These are phyloP conservation scores for Catharus bicknelli DNA, from an alignment of 2,113 vertebrate species.

Conservation along the genomic window DNA sequence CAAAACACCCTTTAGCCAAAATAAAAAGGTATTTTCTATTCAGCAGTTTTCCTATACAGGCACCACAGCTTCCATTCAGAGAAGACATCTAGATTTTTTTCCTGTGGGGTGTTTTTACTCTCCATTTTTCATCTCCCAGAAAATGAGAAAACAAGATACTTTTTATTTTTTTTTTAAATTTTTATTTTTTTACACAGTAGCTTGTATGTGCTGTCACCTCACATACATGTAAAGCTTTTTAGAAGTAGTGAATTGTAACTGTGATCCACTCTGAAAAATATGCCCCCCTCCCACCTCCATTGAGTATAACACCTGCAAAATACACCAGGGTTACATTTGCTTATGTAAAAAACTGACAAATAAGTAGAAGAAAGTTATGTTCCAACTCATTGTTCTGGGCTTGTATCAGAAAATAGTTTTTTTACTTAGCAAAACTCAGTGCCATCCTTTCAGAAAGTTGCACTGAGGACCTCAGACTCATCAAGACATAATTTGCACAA, in stretches of 20 bases:
- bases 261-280: not conserved
- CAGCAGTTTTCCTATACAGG: not conserved
- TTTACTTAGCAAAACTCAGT: not conserved
- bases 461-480: not conserved
- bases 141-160: not conserved
- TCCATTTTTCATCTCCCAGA: not conserved
- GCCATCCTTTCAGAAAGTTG: not conserved
- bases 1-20: not conserved
- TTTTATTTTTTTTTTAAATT: not conserved
- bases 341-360: not conserved
- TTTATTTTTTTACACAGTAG: not conserved
- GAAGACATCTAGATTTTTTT: not conserved
- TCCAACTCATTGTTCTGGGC: not conserved
- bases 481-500: not conserved
- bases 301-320: not conserved
- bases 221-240: not conserved
- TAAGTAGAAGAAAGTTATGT: not conserved
- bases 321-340: not conserved
- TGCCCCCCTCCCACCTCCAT: fast-evolving
- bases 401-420: not conserved
- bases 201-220: not conserved
- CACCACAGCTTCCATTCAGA: not conserved
- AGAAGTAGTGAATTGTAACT: not conserved
- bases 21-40: not conserved
- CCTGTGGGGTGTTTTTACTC: fast-evolving